Conservation (phyloP, 2,113 vertebrate genomes). For the Rhegmatorhina hoffmannsi region DNA sequence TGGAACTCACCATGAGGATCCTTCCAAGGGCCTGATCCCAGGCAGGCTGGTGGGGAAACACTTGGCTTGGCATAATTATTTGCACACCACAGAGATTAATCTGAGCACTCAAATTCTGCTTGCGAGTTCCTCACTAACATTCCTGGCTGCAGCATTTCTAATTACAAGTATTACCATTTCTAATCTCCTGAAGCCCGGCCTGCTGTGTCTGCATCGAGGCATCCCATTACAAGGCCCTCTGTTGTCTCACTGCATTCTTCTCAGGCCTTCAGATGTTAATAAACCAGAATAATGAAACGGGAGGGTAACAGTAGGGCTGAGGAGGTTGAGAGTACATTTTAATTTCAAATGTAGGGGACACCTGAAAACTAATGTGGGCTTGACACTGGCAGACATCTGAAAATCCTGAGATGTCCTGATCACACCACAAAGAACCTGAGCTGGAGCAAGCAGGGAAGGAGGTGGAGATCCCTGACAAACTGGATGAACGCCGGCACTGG, state of each 20-base stretch:
- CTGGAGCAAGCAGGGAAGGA: not conserved
- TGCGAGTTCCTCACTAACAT: not conserved
- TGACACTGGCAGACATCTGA: not conserved
- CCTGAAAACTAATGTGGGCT: not conserved
- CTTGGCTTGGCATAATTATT: slow-evolving; percentile 23
- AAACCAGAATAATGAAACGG: not conserved
- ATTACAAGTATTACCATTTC: slow-evolving; percentile 6
- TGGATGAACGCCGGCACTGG: not conserved
- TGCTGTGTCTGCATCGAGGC: not conserved
- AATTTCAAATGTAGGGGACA: not conserved
- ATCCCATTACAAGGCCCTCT: not conserved
- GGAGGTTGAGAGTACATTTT: not conserved
- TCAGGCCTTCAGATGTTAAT: not conserved
- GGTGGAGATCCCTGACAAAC: not conserved
- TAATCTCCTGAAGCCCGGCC: slow-evolving; percentile 22
- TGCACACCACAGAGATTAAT: slow-evolving; percentile 21
- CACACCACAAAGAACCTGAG: not conserved
- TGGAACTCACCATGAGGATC: not conserved
- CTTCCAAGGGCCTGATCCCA: not conserved
- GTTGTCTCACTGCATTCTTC: slow-evolving; percentile 7
- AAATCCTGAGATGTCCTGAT: not conserved
- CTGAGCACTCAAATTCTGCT: not conserved
- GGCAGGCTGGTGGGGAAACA: not conserved
- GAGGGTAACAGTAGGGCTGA: not conserved
- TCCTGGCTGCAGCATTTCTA: not conserved